A percentile compares a stretch with the other conserved stretches of the same genome.
phyloP scores from a whole-genome alignment of 2,888 invertebrate species.

The Zelleria hepariella region DNA sequence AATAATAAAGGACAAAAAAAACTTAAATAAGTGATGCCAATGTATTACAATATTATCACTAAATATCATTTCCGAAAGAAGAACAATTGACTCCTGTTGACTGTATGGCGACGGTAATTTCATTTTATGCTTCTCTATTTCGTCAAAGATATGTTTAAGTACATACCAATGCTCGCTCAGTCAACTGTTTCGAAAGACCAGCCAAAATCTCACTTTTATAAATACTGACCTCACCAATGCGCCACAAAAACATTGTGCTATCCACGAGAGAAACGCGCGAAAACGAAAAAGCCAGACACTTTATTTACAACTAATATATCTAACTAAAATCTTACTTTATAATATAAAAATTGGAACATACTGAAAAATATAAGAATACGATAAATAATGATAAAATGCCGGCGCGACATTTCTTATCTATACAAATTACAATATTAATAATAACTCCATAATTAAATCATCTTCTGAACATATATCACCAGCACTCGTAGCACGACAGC shows the following conservation, averaged over 20 bases:
- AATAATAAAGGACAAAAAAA: background rate
- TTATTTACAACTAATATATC: background rate
- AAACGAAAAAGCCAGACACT: background rate
- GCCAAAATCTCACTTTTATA: background rate
- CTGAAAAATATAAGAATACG: background rate
- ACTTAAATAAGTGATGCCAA: background rate
- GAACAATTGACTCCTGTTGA: background rate
- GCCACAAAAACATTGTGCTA: background rate
- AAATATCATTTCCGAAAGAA: background rate
- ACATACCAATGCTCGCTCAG: background rate
- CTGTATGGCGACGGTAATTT: background rate
- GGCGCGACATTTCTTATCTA: background rate
- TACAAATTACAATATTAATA: no score
- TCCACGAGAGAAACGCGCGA: background rate
- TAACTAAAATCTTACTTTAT: background rate
- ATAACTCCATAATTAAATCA: background rate
- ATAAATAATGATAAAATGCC: background rate
- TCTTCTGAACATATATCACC: background rate
- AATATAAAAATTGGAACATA: background rate
- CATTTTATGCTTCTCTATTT: background rate
- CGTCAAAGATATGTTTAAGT: background rate
- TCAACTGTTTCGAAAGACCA: background rate
- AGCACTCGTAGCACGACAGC: no score
- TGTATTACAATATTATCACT: background rate
- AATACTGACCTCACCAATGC: background rate